Conservation (phyloP, 2,113 vertebrate species). For the Nothoprocta pentlandii region DNA sequence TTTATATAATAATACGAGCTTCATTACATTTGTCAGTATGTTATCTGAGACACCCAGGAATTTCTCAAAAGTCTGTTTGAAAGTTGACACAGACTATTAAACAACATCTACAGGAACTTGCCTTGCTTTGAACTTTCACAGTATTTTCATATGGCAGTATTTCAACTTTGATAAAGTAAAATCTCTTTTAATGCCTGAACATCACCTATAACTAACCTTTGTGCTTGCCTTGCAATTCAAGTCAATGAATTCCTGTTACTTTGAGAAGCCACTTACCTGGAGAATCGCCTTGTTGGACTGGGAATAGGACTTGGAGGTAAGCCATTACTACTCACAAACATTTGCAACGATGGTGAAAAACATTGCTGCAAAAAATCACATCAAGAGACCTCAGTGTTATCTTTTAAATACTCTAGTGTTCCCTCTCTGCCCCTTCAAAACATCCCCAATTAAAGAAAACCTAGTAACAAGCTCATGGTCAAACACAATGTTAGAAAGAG, state of each 20-base stretch:
- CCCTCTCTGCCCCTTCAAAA: not conserved
- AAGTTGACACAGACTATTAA: rapidly evolving
- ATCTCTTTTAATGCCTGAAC: not conserved
- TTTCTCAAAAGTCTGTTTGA: not conserved
- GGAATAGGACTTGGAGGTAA: conserved; percentile 90
- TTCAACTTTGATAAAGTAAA: not conserved
- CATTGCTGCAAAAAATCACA: conserved; percentile 83
- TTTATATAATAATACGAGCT: not conserved
- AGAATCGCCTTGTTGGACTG: conserved; percentile 91
- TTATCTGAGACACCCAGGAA: not conserved
- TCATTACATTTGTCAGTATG: not conserved
- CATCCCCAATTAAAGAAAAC: not conserved
- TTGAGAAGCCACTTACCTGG: conserved; percentile 76
- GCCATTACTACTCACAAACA: conserved; percentile 94
- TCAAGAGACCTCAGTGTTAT: not conserved
- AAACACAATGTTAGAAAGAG: not conserved
- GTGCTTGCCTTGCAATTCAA: not conserved
- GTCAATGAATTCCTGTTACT: not conserved
- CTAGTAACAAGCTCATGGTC: not conserved
- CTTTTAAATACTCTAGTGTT: not conserved
- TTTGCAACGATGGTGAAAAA: conserved; percentile 96
- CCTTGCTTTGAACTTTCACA: not conserved
- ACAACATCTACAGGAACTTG: not conserved
- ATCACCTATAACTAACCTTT: not conserved
- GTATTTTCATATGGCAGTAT: not conserved